A percentile compares a stretch with the other conserved stretches of the same genome.
Conservation (phyloP, 2,888 invertebrate genomes). For the Stenodera caucasica region DNA sequence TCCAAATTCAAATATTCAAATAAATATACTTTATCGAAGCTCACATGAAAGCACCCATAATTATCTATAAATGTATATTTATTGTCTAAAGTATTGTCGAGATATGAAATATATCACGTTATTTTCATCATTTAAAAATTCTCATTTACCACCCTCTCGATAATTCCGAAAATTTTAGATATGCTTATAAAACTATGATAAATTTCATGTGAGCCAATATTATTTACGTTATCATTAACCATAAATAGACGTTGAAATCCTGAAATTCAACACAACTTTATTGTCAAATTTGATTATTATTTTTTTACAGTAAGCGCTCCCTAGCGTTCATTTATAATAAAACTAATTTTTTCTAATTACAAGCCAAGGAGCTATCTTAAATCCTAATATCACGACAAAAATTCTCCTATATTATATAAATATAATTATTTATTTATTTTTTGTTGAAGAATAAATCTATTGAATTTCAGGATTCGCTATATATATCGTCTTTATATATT, state of each 20-base stretch:
- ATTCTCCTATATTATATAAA: background rate
- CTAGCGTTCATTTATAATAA: no score
- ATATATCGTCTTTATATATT: background rate
- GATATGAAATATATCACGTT: constrained; percentile 48
- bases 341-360: no score
- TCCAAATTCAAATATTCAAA: constrained; percentile 28
- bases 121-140: constrained; percentile 32
- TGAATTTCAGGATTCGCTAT: constrained; percentile 3
- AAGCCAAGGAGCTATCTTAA: constrained; percentile 3
- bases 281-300: background rate
- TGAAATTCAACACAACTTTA: background rate
- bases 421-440: background rate
- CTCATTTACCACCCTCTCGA: constrained; percentile 19
- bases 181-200: constrained; percentile 20
- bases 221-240: constrained; percentile 20
- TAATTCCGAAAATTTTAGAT: constrained; percentile 16
- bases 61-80: constrained; percentile 40
- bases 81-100: constrained; percentile 50
- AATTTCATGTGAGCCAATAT: constrained; percentile 39
- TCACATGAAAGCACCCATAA: constrained; percentile 42
- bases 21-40: constrained; percentile 35
- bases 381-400: constrained; percentile 4
- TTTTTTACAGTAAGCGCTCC: no score
- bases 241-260: background rate
- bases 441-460: background rate